Conservation (phyloP, 1,140 invertebrate genomes). For the Helicorthomorpha holstii region DNA sequence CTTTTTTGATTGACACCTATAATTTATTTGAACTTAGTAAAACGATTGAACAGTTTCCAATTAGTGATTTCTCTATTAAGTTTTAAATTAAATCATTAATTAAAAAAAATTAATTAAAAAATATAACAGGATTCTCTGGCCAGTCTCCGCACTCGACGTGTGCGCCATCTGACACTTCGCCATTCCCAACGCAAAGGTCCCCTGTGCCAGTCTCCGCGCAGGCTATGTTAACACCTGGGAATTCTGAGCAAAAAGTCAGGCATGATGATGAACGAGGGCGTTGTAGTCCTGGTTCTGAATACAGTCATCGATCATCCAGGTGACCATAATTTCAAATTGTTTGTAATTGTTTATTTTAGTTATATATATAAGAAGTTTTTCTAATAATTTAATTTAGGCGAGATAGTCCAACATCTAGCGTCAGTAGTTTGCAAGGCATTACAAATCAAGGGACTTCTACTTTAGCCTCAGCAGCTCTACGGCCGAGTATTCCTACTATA, state of each 20-base stretch:
- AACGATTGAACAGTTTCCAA: too few species aligned
- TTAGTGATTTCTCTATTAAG: too few species aligned
- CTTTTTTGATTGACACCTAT: too few species aligned
- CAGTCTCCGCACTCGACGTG: conserved; percentile 2
- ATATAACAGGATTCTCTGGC: not conserved
- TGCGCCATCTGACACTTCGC: conserved; percentile 3
- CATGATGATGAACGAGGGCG: conserved; percentile 6
- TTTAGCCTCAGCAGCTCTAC: conserved; percentile 18
- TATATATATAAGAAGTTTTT: not conserved
- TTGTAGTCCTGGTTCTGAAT: conserved; percentile 17
- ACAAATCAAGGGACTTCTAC: conserved; percentile 27
- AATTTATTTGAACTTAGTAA: too few species aligned
- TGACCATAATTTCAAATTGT: conserved; percentile 4
- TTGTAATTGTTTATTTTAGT: too few species aligned
- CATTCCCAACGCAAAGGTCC: conserved; percentile 12
- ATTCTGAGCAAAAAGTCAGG: not conserved
- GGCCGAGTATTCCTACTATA: conserved; percentile 40
- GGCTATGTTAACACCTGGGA: not conserved
- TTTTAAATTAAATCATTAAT: too few species aligned
- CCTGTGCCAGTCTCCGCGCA: conserved; percentile 9
- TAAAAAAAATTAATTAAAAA: too few species aligned
- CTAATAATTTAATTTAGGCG: not conserved
- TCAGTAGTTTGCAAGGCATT: conserved; percentile 31
- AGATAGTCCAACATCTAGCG: conserved; percentile 32
- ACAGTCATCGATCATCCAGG: conserved; percentile 16